Evolutionary conservation across 1,140 invertebrate genomes (phyloP), one percentile per base, ranked within the genome.

Genomic region (Spodoptera frugiperda): DNA sequence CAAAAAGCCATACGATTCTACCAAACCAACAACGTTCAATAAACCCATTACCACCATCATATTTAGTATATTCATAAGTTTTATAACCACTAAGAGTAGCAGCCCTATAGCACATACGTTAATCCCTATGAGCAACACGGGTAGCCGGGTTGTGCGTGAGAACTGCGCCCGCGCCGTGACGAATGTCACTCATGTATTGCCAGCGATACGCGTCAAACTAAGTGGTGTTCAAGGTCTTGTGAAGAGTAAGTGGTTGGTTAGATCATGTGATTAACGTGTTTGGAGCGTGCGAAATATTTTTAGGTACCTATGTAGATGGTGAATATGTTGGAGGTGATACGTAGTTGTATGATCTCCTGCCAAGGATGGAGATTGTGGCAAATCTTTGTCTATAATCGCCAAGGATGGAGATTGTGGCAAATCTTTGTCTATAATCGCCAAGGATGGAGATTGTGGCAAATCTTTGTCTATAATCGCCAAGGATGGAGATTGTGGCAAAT

Each of bases 71-170:
- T 21, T 33, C n/a, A 14, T 33, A 2, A 59, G 19, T 4, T 21
- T 3, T n/a, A 15, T 3, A 25, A n/a, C 11, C 14, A 51, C 49
- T 51, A 33, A 68, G 14, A 11, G 74, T 81, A 75, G 67, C 78
- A 82, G 61, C 85, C 85, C 83, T 84, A 44, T 46, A n/a, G 2
- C 12, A 30, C 25, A 33, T 46, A 76, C 57, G 65, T 81, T 88
- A 88, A 88, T 87, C 84, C 81, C 76, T 70, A 54, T 48, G 63
- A 76, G 76, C 83, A 89, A 88, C 81, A 91, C 87, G 87, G 82
- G 89, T 89, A 91, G 88, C 86, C 82, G 87, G 81, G 89, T 87
- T 86, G 85, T 85, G 80, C 87, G 87, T 89, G 88, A 87, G 87
- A 89, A 89, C 87, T 74, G 70, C 76, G 63, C 19, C 25, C 21